These are phyloP conservation scores for Arrhopalites spinosus DNA, from an alignment of 2,888 invertebrate species.

Conservation along the genomic window DNA sequence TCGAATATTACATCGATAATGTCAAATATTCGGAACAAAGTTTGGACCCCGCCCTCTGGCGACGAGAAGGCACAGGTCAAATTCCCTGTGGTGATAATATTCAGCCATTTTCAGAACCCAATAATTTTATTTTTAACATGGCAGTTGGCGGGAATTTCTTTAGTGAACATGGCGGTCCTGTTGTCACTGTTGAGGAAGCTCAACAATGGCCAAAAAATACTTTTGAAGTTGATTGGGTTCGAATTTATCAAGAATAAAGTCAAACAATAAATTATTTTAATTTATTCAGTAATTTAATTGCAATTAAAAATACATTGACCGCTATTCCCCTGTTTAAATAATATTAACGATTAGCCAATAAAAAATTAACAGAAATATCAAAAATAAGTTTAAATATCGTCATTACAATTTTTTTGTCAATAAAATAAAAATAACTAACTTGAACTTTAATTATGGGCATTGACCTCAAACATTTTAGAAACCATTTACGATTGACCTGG, in stretches of 20 bases:
- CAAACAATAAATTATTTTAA: too few species aligned
- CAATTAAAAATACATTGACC: too few species aligned
- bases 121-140: slow-evolving; percentile 52
- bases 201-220: slow-evolving; percentile 35
- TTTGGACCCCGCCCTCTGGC: slow-evolving; percentile 38
- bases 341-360: too few species aligned
- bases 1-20: slow-evolving; percentile 54
- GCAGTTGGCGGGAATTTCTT: slow-evolving; percentile 54
- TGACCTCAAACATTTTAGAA: too few species aligned
- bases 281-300: too few species aligned
- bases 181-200: slow-evolving; percentile 28
- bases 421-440: too few species aligned
- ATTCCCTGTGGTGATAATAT: slow-evolving; percentile 46
- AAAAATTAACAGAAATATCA: too few species aligned
- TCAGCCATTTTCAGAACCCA: slow-evolving; percentile 45
- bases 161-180: slow-evolving; percentile 13
- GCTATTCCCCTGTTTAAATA: too few species aligned
- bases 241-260: slow-evolving; percentile 34
- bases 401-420: too few species aligned
- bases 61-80: slow-evolving; percentile 20
- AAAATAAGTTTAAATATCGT: too few species aligned
- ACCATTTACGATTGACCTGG: too few species aligned
- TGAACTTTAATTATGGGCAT: too few species aligned
- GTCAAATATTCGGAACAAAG: slow-evolving; percentile 45
- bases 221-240: slow-evolving; percentile 40